Evolutionary conservation across 2,113 vertebrate genomes (phyloP).

Genomic region (Alaudala cheleensis): DNA sequence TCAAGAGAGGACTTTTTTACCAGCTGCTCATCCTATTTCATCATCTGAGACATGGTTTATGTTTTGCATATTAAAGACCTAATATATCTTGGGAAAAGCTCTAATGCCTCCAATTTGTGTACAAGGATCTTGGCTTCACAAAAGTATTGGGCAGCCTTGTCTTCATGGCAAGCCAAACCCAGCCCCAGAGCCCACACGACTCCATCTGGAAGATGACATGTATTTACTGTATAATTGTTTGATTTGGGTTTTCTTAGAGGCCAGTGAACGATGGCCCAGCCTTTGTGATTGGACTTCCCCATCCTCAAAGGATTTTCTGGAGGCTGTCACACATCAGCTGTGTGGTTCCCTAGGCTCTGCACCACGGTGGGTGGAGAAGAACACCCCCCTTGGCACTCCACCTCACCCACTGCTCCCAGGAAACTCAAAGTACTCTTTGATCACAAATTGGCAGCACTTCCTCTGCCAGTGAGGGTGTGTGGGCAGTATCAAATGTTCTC

Average conservation of each 20-base stretch:
- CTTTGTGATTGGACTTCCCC: background rate
- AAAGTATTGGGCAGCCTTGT: background rate
- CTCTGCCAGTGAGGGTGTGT: background rate
- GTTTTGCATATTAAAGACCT: background rate
- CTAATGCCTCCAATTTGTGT: background rate
- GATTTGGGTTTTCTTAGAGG: background rate
- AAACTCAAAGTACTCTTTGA: background rate
- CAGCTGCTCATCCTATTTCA: background rate
- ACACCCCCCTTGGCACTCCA: background rate
- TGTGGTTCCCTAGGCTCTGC: background rate
- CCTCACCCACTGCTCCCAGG: background rate
- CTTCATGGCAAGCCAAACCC: background rate
- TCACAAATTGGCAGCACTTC: background rate
- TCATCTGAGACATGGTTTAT: background rate
- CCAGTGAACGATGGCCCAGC: accelerated
- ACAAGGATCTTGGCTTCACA: background rate
- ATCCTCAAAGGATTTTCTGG: background rate
- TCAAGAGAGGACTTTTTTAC: background rate
- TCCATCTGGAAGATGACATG: background rate
- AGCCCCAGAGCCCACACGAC: background rate
- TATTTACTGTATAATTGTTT: background rate
- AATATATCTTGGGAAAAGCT: background rate
- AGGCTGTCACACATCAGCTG: background rate
- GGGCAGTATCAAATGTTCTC: background rate
- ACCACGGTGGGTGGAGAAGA: background rate